Conservation (phyloP, 2,113 vertebrate genomes). For the Entosphenus tridentatus region DNA sequence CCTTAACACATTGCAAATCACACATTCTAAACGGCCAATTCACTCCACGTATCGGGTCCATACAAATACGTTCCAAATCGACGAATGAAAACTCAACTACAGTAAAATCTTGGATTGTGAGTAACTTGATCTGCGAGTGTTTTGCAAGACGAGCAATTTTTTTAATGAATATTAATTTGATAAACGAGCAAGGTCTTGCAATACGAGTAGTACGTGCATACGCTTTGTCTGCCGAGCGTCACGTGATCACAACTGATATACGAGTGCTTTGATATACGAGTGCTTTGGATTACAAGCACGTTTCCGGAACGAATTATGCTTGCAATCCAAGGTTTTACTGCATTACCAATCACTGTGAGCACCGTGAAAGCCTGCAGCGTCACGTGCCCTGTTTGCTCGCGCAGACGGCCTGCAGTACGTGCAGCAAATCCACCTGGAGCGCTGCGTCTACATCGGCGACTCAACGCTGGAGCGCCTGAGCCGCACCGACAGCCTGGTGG, state of each 20-base stretch:
- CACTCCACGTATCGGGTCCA: too few species aligned
- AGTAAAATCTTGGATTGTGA: too few species aligned
- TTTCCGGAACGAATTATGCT: not conserved
- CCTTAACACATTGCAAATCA: too few species aligned
- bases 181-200: too few species aligned
- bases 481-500: constrained; percentile 37
- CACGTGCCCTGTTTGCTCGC: constrained; percentile 3
- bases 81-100: too few species aligned
- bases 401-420: constrained; percentile 59
- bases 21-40: too few species aligned
- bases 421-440: constrained; percentile 50
- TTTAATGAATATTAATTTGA: not conserved
- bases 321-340: not conserved
- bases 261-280: not conserved
- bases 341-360: too few species aligned
- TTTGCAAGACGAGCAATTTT: too few species aligned
- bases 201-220: not conserved
- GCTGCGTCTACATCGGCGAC: constrained; percentile 72
- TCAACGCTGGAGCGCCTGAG: constrained; percentile 49
- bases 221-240: not conserved
- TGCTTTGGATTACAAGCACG: not conserved
- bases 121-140: too few species aligned
- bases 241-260: not conserved
- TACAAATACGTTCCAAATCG: too few species aligned
- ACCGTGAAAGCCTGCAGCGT: too few species aligned